phyloP scores from a whole-genome alignment of 2,113 vertebrate species.

The Steatornis caripensis region DNA sequence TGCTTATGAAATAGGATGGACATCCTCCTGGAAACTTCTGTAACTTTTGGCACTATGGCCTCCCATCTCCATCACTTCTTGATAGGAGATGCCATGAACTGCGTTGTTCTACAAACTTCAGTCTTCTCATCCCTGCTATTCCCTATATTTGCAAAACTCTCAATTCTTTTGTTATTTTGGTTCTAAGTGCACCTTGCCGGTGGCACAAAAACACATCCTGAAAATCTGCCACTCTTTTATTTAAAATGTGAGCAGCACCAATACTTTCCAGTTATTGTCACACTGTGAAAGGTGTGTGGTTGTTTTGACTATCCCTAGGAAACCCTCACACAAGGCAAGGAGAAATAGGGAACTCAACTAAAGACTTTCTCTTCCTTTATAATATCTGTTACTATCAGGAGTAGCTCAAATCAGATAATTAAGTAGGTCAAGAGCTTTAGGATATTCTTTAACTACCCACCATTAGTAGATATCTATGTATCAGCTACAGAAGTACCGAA shows the following conservation, averaged over 20 bases:
- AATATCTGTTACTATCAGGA: not conserved
- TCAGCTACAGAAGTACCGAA: not conserved
- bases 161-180: too few relatives aligned
- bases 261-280: not conserved
- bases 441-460: not conserved
- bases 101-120: not conserved
- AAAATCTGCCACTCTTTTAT: not conserved
- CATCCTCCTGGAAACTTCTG: not conserved
- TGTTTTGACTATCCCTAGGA: not conserved
- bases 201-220: not conserved
- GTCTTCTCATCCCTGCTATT: not conserved
- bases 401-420: not conserved
- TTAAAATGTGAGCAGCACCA: not conserved
- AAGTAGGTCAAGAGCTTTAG: not conserved
- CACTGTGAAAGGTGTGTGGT: not conserved
- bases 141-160: not conserved
- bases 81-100: not conserved
- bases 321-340: not conserved
- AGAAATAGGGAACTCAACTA: not conserved
- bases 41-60: not conserved
- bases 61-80: not conserved
- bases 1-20: not conserved
- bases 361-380: not conserved
- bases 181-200: not conserved
- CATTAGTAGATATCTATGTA: not conserved